phyloP scores from a whole-genome alignment of 2,888 invertebrate species.

The Myopa testacea region DNA sequence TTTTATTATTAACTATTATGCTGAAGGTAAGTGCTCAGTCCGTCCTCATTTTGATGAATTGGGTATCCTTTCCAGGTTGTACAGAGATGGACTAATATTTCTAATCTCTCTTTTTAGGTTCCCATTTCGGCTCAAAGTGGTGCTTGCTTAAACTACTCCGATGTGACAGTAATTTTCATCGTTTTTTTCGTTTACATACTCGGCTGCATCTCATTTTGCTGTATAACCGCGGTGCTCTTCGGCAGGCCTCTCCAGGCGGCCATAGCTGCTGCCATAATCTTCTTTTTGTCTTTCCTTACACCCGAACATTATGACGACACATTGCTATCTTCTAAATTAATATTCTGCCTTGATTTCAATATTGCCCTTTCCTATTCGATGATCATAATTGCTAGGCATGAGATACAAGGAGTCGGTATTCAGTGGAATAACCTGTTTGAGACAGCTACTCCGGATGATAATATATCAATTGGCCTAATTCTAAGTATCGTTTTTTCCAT shows the following conservation, averaged over 20 bases:
- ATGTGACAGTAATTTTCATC: conserved; percentile 75
- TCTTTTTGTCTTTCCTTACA: conserved; percentile 80
- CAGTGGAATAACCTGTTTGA: conserved; percentile 70
- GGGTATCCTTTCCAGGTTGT: not conserved
- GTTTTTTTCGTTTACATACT: conserved; percentile 78
- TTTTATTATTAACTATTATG: conserved; percentile 22
- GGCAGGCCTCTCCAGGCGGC: conserved; percentile 82
- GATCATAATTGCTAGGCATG: conserved; percentile 75
- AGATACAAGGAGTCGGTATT: conserved; percentile 74
- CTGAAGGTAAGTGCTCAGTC: conserved; percentile 65
- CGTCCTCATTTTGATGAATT: too few species aligned
- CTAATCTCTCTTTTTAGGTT: not conserved
- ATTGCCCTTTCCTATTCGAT: conserved; percentile 83
- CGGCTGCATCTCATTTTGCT: conserved; percentile 79
- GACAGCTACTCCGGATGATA: conserved; percentile 75
- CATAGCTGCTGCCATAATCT: conserved; percentile 79
- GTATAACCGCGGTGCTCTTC: conserved; percentile 82
- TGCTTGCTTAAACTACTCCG: conserved; percentile 77
- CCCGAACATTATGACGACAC: conserved; percentile 54
- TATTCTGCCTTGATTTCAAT: conserved; percentile 76
- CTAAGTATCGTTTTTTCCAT: conserved; percentile 73
- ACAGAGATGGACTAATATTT: not conserved
- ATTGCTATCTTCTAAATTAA: conserved; percentile 74
- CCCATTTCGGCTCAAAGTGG: conserved; percentile 61
- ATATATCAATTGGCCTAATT: conserved; percentile 77